Conservation (phyloP, 1,140 invertebrate species). For the Whitmania pigra region DNA sequence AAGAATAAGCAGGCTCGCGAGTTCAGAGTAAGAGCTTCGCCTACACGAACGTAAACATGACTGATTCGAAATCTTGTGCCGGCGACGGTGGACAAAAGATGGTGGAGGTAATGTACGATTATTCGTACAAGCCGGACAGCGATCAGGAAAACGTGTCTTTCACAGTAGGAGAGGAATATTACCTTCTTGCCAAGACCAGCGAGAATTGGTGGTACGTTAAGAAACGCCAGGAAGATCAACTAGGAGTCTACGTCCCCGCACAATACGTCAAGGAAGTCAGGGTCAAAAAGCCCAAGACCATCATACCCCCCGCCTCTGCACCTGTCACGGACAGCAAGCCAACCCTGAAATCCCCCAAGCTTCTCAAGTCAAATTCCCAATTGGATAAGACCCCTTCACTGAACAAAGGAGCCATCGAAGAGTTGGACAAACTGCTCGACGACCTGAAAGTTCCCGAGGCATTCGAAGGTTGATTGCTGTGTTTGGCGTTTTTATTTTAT, state of each 20-base stretch:
- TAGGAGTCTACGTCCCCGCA: not conserved
- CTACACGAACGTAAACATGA: too few relatives aligned
- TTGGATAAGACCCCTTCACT: not conserved
- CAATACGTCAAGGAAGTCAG: not conserved
- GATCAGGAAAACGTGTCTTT: not conserved
- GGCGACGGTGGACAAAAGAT: not conserved
- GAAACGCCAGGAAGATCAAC: not conserved
- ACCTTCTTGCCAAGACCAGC: not conserved
- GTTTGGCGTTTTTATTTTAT: not conserved
- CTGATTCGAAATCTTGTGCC: too few relatives aligned
- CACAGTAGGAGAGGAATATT: not conserved
- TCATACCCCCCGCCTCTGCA: not conserved
- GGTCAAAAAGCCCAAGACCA: not conserved
- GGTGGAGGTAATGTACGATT: not conserved
- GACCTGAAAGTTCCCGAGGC: not conserved
- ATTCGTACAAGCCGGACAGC: not conserved
- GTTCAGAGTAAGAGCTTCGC: too few relatives aligned
- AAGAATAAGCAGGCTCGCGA: too few relatives aligned
- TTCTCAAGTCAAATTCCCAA: not conserved
- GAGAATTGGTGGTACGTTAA: conserved; percentile 3
- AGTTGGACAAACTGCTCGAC: not conserved
- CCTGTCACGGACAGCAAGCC: not conserved
- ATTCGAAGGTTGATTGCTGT: not conserved
- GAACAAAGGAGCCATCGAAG: not conserved
- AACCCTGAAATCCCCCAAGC: not conserved